Evolutionary conservation across 2,888 invertebrate species (phyloP).

Genomic region (Allophyes oxyacanthae): DNA sequence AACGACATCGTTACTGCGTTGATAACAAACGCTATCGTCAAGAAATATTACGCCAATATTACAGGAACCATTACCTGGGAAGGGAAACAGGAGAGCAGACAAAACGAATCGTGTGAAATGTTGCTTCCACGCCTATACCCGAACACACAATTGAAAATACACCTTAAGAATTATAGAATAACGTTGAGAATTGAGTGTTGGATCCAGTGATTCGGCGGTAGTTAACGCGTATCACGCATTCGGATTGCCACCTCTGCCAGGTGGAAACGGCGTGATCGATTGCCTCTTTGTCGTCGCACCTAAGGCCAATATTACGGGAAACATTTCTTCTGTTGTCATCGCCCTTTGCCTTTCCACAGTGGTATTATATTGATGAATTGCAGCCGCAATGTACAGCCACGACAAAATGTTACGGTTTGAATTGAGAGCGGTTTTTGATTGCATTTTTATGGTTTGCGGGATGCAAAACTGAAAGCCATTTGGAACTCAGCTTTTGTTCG

Average conservation of each 20-base stretch:
- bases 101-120: constrained; percentile 75
- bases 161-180: constrained; percentile 49
- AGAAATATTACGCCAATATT: constrained; percentile 83
- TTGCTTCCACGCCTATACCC: constrained; percentile 58
- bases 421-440: not conserved
- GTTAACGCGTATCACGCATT: constrained; percentile 83
- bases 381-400: constrained; percentile 50
- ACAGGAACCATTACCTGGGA: constrained; percentile 75
- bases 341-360: constrained; percentile 68
- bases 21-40: constrained; percentile 79
- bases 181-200: constrained; percentile 58
- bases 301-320: constrained; percentile 70
- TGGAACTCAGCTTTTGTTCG: not conserved
- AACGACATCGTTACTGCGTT: constrained; percentile 68
- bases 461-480: not conserved
- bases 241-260: constrained; percentile 77
- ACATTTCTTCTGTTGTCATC: constrained; percentile 77
- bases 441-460: constrained; percentile 2
- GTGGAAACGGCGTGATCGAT: constrained; percentile 82
- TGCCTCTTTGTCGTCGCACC: constrained; percentile 76
- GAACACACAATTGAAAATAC: constrained; percentile 30
- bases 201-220: constrained; percentile 64
- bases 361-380: constrained; percentile 78
- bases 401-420: constrained; percentile 8
- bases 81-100: constrained; percentile 72